Base-by-base conservation (phyloP, 2,113 vertebrate genomes). In the Sisor rabdophorus region DNA sequence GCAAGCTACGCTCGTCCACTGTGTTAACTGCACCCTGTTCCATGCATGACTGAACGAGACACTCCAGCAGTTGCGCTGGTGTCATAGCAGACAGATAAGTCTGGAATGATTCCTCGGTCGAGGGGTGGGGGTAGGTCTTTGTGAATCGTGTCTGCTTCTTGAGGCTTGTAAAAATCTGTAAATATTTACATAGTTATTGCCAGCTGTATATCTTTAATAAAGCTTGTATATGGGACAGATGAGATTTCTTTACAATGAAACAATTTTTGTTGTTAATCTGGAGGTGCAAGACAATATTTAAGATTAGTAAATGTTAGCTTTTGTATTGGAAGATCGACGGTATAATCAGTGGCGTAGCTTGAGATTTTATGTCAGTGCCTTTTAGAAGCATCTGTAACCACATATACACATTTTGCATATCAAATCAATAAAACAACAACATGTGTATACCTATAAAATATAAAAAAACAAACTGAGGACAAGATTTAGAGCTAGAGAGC, bases 41-140 rank as follows among this genome's bases (percentile, higher is more conserved):
- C 17, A 55, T 64, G 56, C 63, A 22, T 73, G 40, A 72, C 44
- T 70, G 70, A 72, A 26, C 65, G 69, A 77, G 47, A 69, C 22
- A 52, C 40, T 19, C 50, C n/a, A 64, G 56, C 50, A 64, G 20
- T n/a, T 19, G 53, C 13, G 24, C 48, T 30, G 28, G 24, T 28
- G n/a, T 24, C 28, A 15, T n/a, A 59, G 64, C 55, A 70, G 64
- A 40, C 47, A 70, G 55, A 60, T 71, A 13, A 55, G 26, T 71
- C 22, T 22, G 48, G 52, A 8, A 56, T 15, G 11, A 47, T 58
- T n/a, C 16, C 7, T n/a, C 11, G 36, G 16, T n/a, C n/a, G n/a
- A 28, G 64, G 19, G 32, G 20, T 53, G 53, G 40, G 22, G 24
- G 71, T 10, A n/a, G n/a, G n/a, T n/a, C n/a, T n/a, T n/a, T n/a